Conservation (phyloP, 2,888 invertebrate species). For the Crossocerus cetratus region DNA sequence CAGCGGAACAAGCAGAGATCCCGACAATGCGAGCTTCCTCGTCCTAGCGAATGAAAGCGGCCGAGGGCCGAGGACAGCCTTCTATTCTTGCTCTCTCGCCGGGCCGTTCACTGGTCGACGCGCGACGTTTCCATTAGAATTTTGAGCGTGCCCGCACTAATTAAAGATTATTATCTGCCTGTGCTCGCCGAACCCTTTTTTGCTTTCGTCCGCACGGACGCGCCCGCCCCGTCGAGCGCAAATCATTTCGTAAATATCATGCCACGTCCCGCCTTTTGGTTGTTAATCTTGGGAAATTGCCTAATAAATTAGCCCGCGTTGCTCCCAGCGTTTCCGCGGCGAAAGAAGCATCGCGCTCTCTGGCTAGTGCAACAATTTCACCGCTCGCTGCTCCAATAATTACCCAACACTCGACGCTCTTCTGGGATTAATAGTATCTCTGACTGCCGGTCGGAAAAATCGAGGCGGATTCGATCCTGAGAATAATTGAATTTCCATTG, state of each 20-base stretch:
- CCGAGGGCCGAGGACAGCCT: too few species aligned
- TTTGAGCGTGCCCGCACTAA: conserved; percentile 27
- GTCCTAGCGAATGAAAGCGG: conserved; percentile 3
- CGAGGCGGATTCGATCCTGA: conserved; percentile 18
- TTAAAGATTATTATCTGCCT: conserved; percentile 45
- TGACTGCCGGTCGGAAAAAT: background rate
- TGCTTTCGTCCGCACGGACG: conserved; percentile 2
- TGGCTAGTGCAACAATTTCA: too few species aligned
- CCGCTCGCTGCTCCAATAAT: too few species aligned
- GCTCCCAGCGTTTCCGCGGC: background rate
- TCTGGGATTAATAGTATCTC: background rate
- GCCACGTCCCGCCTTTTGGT: background rate
- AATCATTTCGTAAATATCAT: conserved; percentile 16
- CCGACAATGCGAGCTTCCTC: conserved; percentile 12
- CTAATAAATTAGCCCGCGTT: background rate
- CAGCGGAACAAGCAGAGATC: conserved; percentile 6
- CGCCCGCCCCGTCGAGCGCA: background rate
- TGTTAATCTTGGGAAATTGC: background rate
- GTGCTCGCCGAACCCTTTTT: conserved; percentile 20
- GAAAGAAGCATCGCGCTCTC: too few species aligned
- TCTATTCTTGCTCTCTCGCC: background rate
- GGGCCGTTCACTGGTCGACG: background rate
- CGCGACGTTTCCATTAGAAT: conserved; percentile 19
- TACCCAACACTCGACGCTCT: background rate
- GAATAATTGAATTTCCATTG: conserved; percentile 51